Percentiles rank a stretch among this genome's conserved stretches.
phyloP scores from a whole-genome alignment of 2,113 vertebrate genomes.

The Emydocephalus ijimae region DNA sequence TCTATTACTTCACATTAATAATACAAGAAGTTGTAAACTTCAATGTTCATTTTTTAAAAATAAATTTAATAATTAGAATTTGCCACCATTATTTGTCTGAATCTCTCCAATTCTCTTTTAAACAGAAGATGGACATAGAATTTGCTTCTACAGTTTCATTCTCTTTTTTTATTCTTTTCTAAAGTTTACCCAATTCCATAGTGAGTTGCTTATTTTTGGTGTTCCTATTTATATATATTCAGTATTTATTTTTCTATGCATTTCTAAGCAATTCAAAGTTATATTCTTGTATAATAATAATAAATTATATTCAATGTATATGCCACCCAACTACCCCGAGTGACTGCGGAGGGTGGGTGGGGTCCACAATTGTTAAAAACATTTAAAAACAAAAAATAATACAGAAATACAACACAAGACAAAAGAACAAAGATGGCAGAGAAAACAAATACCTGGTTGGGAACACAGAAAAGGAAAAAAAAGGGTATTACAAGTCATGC shows the following conservation, averaged over 20 bases:
- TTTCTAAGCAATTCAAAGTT: not conserved
- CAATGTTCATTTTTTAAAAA: not conserved
- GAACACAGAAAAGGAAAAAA: not conserved
- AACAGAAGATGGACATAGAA: not conserved
- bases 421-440: not conserved
- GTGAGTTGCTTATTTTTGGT: not conserved
- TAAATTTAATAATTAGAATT: not conserved
- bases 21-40: conserved; percentile 51
- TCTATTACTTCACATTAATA: conserved; percentile 65
- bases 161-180: not conserved
- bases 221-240: not conserved
- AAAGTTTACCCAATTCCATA: not conserved
- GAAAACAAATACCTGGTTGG: not conserved
- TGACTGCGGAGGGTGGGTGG: not conserved
- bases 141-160: not conserved
- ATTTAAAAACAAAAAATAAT: not conserved
- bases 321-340: not conserved
- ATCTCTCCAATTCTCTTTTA: not conserved
- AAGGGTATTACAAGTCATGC: not conserved
- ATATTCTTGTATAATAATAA: not conserved
- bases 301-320: not conserved
- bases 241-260: not conserved
- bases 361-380: not conserved
- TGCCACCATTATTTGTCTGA: not conserved
- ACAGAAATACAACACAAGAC: not conserved